Evolutionary conservation across 2,113 vertebrate genomes (phyloP).

Genomic region (Capreolus pygargus): DNA sequence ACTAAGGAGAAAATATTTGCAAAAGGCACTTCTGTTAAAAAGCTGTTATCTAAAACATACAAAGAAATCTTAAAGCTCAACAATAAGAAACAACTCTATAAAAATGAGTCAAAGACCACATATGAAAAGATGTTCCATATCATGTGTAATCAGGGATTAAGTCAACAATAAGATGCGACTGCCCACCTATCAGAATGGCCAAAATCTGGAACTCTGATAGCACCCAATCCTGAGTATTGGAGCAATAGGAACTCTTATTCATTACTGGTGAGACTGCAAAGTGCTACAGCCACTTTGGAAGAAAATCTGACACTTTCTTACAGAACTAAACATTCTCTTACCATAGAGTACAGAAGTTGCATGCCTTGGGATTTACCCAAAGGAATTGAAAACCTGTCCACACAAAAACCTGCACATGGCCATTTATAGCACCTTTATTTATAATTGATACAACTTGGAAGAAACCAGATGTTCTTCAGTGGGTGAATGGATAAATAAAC

Average conservation of each 20-base stretch:
- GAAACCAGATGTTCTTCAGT: neutral
- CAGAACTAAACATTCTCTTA: neutral
- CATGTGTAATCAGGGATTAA: neutral
- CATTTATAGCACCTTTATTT: neutral
- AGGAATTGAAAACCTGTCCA: neutral
- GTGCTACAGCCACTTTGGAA: neutral
- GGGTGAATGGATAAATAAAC: neutral
- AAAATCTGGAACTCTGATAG: neutral
- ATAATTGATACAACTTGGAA: neutral
- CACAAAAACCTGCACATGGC: neutral
- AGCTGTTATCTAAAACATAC: neutral
- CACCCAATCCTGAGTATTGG: neutral
- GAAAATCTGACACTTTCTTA: neutral
- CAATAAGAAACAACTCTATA: neutral
- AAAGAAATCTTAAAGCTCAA: neutral
- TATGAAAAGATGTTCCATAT: neutral
- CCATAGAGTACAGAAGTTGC: neutral
- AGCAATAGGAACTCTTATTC: neutral
- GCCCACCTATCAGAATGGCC: neutral
- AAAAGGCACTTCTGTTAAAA: neutral
- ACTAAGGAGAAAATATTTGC: neutral
- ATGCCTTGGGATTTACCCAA: neutral
- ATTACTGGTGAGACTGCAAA: neutral
- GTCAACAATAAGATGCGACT: neutral
- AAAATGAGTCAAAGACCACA: neutral